Evolutionary conservation across 2,888 invertebrate genomes (phyloP), one percentile per base, ranked within the genome.

Genomic region (Drosophila prostipennis): DNA sequence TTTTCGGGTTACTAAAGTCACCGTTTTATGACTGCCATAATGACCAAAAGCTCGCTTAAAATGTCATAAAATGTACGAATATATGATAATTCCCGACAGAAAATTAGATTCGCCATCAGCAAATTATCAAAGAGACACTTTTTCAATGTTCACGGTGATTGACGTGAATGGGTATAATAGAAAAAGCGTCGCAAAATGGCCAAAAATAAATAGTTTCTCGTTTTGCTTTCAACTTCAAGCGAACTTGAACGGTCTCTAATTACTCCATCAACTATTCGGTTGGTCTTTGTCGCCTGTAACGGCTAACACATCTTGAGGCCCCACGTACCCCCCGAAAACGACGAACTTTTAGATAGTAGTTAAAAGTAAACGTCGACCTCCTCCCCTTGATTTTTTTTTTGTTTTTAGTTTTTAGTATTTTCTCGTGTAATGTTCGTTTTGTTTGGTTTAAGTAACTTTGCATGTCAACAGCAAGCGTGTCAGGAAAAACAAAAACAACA

Each of bases 361-460:
- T 65, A 63, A 79, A 73, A 72, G 63, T 65, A 55, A 75, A 61
- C 49, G 67, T 46, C 78, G 67, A 71, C 77, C 71, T 77, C 82
- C 73, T 79, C 79, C 58, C 59, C 70, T 65, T 58, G 58, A 54
- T 56, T 71, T 39, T 36, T 36, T 59, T 68, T 65, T 55, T n/a
- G n/a, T n/a, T n/a, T n/a, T 48, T 42, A 11, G 34, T 59, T 70
- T 76, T 43, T 70, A 77, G 58, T 77, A 77, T 71, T 56, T 43
- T 53, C 26, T 43, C 57, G 54, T 77, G 68, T 73, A 69, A 54
- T 70, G 59, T 55, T 61, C 55, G 45, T 37, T 73, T 49, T 69
- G 46, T 68, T 19, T 70, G 70, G 48, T 65, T 84, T 83, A 87
- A 82, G 87, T 87, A 83, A 84, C 81, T 83, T 83, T 83, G 82